phyloP scores from a whole-genome alignment of 1,140 invertebrate species.

The Cydia fagiglandana region DNA sequence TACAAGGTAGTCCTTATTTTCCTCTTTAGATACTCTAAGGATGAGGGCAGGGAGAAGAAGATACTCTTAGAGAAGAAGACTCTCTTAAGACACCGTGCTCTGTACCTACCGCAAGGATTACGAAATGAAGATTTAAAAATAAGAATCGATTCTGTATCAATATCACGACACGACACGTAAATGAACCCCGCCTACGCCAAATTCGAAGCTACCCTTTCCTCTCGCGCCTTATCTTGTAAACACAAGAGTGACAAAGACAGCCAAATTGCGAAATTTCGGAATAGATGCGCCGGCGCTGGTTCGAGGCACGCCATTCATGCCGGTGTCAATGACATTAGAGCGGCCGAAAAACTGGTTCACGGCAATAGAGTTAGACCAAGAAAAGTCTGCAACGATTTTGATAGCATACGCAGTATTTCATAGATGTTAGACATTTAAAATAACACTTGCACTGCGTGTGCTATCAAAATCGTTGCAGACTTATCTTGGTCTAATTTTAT shows the following conservation, averaged over 20 bases:
- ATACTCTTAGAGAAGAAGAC: too few species aligned
- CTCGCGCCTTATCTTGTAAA: neutral
- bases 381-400: too few species aligned
- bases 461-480: too few species aligned
- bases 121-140: neutral
- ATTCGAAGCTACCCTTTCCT: neutral
- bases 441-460: too few species aligned
- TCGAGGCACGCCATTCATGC: neutral
- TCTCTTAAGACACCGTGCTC: too few species aligned
- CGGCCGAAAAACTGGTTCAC: slow-evolving; percentile 7
- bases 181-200: neutral
- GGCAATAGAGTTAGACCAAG: neutral
- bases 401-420: too few species aligned
- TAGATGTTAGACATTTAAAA: too few species aligned
- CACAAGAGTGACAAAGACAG: neutral
- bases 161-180: neutral
- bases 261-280: neutral
- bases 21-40: too few species aligned
- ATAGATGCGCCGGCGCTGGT: slow-evolving; percentile 4
- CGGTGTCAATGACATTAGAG: slow-evolving; percentile 1
- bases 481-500: too few species aligned
- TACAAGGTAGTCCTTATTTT: too few species aligned
- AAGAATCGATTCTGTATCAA: neutral
- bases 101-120: neutral
- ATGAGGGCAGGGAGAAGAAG: too few species aligned